Percentiles rank a stretch among this genome's conserved stretches.
phyloP scores from a whole-genome alignment of 2,797 vertebrate species.

The Gorsachius magnificus region DNA sequence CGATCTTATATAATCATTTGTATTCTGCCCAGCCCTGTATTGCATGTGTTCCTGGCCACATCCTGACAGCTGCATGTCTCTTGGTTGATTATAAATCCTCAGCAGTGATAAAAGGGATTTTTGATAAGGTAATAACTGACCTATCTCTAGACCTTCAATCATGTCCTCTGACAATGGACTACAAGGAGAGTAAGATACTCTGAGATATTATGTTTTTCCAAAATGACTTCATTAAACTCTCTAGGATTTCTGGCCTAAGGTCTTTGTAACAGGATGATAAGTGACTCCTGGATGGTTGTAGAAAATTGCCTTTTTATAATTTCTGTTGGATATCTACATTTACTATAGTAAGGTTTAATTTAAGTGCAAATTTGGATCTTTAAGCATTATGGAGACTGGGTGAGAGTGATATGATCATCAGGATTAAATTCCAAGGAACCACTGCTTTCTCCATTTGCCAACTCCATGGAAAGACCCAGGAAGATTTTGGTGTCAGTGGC shows the following conservation, averaged over 20 bases:
- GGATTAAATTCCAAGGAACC: neutral
- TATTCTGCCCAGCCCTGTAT: neutral
- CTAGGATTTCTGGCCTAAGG: neutral
- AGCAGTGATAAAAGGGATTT: neutral
- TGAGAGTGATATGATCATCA: neutral
- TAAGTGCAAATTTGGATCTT: neutral
- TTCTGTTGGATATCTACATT: neutral
- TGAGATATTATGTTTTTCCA: conserved; percentile 14
- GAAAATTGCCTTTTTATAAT: neutral
- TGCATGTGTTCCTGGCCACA: neutral
- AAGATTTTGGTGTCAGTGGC: neutral
- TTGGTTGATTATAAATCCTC: conserved; percentile 33
- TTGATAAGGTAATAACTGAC: conserved; percentile 52
- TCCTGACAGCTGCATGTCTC: conserved; percentile 33
- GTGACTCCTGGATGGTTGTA: neutral
- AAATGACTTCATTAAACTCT: conserved; percentile 32
- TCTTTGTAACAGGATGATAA: neutral
- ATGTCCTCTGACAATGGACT: conserved; percentile 23
- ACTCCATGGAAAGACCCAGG: fast-evolving
- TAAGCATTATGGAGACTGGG: neutral
- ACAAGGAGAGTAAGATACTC: neutral
- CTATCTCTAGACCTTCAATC: conserved; percentile 28
- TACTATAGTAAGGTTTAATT: neutral
- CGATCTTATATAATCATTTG: conserved; percentile 17
- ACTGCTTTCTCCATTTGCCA: neutral